These are phyloP conservation scores for Oryzias curvinotus DNA, from an alignment of 2,113 vertebrate species.

Conservation along the genomic window DNA sequence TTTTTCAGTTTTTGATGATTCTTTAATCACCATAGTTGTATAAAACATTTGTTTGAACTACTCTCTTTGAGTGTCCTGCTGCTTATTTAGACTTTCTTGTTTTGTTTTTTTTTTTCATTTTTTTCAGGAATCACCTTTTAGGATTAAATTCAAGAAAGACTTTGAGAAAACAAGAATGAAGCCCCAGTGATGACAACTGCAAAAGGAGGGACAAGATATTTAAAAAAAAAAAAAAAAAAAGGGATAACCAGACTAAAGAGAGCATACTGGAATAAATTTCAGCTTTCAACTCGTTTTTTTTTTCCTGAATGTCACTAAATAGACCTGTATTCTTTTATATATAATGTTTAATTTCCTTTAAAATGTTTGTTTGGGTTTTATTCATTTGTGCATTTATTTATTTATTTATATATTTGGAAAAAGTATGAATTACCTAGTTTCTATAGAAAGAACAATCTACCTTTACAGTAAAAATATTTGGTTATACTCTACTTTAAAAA, in stretches of 20 bases:
- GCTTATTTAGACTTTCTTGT: conserved; percentile 22
- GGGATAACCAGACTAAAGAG: conserved; percentile 46
- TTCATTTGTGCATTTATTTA: conserved; percentile 42
- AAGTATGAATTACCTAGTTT: conserved; percentile 3
- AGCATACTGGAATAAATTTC: conserved; percentile 41
- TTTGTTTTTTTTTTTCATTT: conserved; percentile 17
- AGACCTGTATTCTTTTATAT: conserved; percentile 5
- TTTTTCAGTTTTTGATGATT: conserved; percentile 1
- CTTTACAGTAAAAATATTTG: background rate
- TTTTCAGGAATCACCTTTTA: conserved; percentile 66
- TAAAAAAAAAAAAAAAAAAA: conserved; percentile 26
- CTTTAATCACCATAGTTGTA: background rate
- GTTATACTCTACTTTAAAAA: background rate
- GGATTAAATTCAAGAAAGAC: conserved; percentile 59
- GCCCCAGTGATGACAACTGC: conserved; percentile 34
- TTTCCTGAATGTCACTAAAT: conserved; percentile 48
- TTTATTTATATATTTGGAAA: conserved; percentile 6
- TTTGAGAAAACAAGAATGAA: conserved; percentile 44
- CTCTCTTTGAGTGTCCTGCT: background rate
- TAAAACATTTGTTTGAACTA: conserved; percentile 5
- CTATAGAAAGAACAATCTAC: conserved; percentile 38
- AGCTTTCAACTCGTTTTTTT: conserved; percentile 67
- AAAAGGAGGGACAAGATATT: conserved; percentile 11
- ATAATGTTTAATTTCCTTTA: too few relatives aligned
- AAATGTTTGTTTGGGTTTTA: conserved; percentile 18